Evolutionary conservation across 2,888 invertebrate genomes (phyloP).

Genomic region (Ochropleura leucogaster): DNA sequence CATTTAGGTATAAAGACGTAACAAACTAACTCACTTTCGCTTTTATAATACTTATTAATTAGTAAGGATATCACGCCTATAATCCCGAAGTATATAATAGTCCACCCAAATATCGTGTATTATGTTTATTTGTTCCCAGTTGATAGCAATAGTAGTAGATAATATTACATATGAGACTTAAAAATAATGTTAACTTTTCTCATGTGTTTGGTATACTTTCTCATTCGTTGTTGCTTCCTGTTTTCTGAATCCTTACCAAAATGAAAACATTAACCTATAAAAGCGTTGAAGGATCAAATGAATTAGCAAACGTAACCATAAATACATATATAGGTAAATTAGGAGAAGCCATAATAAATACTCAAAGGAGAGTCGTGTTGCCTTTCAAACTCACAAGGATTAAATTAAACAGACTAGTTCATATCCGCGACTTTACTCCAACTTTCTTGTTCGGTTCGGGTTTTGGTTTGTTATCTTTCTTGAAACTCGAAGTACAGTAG

Average conservation of each 20-base stretch:
- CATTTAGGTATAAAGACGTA: too few relatives aligned
- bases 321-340: neutral
- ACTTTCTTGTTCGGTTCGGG: neutral
- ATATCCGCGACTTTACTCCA: conserved; percentile 3
- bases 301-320: conserved; percentile 12
- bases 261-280: neutral
- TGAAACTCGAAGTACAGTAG: neutral
- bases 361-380: conserved; percentile 14
- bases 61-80: too few relatives aligned
- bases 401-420: conserved; percentile 24
- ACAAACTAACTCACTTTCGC: too few relatives aligned
- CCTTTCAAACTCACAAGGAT: conserved; percentile 22
- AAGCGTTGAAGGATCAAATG: neutral
- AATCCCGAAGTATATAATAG: too few relatives aligned
- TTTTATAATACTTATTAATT: too few relatives aligned
- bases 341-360: conserved; percentile 17
- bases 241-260: conserved; percentile 15
- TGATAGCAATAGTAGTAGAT: too few relatives aligned
- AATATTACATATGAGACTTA: too few relatives aligned
- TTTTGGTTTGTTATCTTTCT: conserved; percentile 13
- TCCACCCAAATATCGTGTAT: too few relatives aligned
- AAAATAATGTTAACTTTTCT: too few relatives aligned
- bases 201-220: neutral
- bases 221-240: neutral
- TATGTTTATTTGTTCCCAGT: too few relatives aligned